Conservation (phyloP, 2,797 vertebrate genomes). For the Neomorphus geoffroyi region DNA sequence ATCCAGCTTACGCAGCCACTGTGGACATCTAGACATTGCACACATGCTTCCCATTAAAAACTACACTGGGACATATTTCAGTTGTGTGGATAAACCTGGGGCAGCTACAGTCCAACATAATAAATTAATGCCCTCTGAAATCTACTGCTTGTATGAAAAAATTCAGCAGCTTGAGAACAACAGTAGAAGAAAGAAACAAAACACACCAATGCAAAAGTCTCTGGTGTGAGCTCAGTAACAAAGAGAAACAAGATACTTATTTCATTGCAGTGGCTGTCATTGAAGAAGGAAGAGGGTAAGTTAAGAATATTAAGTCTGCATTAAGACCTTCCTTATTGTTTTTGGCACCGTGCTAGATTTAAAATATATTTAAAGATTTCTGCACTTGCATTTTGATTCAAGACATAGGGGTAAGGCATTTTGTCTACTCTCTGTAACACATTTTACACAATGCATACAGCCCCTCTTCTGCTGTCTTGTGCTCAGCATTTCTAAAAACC, state of each 20-base stretch:
- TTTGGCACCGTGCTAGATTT: background rate
- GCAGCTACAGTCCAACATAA: background rate
- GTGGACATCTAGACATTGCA: background rate
- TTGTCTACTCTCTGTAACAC: background rate
- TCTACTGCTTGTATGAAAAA: background rate
- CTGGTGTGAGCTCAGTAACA: background rate
- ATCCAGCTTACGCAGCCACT: background rate
- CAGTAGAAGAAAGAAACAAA: background rate
- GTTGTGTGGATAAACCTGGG: background rate
- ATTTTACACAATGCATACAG: background rate
- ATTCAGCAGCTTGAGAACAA: background rate
- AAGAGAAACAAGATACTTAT: background rate
- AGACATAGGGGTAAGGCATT: background rate
- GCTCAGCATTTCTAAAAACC: background rate
- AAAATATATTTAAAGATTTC: background rate
- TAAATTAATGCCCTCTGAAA: no score
- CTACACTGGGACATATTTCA: background rate
- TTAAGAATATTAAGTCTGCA: background rate
- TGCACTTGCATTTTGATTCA: background rate
- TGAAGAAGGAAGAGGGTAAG: background rate
- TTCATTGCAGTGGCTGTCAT: background rate
- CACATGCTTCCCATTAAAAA: slow-evolving; percentile 8
- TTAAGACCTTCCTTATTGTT: background rate
- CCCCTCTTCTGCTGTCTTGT: background rate
- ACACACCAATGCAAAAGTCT: background rate